A percentile compares a stretch with the other conserved stretches of the same genome.
Conservation (phyloP, 2,888 invertebrate species). For the Chaetogeoica ovagalla region DNA sequence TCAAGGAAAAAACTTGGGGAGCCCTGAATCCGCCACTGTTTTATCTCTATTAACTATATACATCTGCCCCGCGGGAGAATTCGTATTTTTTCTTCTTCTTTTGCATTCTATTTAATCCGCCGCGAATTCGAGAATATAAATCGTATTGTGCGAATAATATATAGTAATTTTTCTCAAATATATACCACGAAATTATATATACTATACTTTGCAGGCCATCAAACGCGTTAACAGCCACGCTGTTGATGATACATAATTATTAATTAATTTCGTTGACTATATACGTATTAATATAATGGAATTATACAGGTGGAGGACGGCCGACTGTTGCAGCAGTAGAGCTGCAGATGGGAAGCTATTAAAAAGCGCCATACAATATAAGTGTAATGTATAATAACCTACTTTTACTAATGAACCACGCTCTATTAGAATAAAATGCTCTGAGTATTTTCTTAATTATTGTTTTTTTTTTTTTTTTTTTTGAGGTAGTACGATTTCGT, state of each 20-base stretch:
- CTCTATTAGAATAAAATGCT: not conserved
- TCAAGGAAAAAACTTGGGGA: too few relatives aligned
- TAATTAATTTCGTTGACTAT: conserved; percentile 15
- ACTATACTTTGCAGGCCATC: not conserved
- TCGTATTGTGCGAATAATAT: too few relatives aligned
- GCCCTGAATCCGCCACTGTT: too few relatives aligned
- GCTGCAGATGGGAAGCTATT: not conserved
- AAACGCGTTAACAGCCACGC: not conserved
- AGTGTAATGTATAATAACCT: not conserved
- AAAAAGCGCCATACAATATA: not conserved
- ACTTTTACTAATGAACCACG: conserved; percentile 16
- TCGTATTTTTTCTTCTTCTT: not conserved
- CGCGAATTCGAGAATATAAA: not conserved
- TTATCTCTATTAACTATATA: too few relatives aligned
- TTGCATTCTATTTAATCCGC: not conserved
- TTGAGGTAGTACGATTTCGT: too few relatives aligned
- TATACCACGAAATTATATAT: not conserved
- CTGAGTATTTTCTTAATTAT: conserved; percentile 5
- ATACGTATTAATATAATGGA: not conserved
- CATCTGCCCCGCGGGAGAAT: too few relatives aligned
- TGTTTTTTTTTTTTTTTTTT: too few relatives aligned
- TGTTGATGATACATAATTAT: not conserved
- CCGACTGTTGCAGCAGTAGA: too few relatives aligned
- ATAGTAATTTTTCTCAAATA: conserved; percentile 11
- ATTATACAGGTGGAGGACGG: not conserved